Conservation (phyloP, 2,888 invertebrate species). For the Nemoura dubitans region DNA sequence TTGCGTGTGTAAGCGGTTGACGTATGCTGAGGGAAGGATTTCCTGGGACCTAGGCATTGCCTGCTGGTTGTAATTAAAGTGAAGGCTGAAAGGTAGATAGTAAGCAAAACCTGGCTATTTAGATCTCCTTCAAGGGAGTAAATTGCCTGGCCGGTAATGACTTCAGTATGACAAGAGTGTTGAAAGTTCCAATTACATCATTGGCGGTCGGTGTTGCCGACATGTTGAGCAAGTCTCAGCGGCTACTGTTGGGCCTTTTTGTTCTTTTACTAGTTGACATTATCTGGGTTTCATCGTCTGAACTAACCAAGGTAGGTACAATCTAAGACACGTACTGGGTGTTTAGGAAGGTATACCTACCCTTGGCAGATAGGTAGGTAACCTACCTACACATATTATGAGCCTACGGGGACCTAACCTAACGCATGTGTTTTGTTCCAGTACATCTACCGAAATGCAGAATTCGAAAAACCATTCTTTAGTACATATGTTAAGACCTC, state of each 20-base stretch:
- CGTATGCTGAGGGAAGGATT: background rate
- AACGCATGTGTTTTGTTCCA: conserved; percentile 63
- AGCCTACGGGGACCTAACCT: too few species aligned
- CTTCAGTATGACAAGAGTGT: conserved; percentile 48
- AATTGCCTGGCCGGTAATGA: conserved; percentile 40
- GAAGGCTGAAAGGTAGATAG: background rate
- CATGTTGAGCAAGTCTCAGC: conserved; percentile 72
- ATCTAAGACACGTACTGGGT: background rate
- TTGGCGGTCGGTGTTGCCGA: conserved; percentile 48
- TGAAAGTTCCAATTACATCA: conserved; percentile 44
- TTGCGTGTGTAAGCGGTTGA: background rate
- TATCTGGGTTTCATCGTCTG: conserved; percentile 95
- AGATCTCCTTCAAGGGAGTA: background rate
- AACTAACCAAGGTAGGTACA: conserved; percentile 80
- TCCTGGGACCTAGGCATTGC: background rate
- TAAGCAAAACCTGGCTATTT: background rate
- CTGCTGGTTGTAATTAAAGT: background rate
- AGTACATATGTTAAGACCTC: conserved; percentile 95
- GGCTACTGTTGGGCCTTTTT: conserved; percentile 84
- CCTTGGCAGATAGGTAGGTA: too few species aligned
- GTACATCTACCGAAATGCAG: conserved; percentile 86
- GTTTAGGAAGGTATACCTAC: too few species aligned
- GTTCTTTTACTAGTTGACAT: conserved; percentile 90
- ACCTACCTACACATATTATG: too few species aligned
- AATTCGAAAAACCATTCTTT: conserved; percentile 94